Evolutionary conservation across 2,797 vertebrate genomes (phyloP).

Genomic region (Periparus ater): DNA sequence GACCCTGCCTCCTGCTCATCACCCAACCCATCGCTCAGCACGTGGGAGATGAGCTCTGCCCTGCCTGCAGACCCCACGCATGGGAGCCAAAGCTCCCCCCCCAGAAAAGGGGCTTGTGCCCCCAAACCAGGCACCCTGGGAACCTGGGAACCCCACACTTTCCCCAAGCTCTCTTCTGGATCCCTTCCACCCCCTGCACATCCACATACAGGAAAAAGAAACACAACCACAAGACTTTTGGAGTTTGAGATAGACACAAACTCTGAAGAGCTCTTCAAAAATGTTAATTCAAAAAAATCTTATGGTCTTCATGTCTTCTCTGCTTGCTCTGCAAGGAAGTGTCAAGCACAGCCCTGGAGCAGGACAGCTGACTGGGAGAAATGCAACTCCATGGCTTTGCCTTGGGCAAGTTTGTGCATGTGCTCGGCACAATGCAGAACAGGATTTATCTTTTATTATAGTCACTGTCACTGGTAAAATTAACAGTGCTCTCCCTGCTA

Average conservation of each 20-base stretch:
- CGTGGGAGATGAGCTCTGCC: neutral
- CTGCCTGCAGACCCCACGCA: rapidly evolving
- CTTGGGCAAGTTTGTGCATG: conserved; percentile 9
- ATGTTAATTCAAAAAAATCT: neutral
- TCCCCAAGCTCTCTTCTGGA: neutral
- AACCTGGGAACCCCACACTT: rapidly evolving
- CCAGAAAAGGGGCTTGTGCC: neutral
- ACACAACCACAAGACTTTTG: neutral
- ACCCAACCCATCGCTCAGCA: neutral
- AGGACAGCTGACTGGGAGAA: conserved; percentile 26
- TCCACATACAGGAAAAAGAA: neutral
- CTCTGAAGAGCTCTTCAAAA: neutral
- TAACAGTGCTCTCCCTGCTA: conserved; percentile 49
- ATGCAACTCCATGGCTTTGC: conserved; percentile 23
- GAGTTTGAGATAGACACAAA: neutral
- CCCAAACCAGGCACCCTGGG: neutral
- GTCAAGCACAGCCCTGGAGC: neutral
- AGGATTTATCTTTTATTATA: neutral
- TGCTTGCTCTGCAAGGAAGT: neutral
- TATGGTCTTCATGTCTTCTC: rapidly evolving
- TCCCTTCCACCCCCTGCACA: rapidly evolving
- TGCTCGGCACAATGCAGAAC: neutral
- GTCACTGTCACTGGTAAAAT: neutral
- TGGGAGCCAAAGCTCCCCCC: neutral
- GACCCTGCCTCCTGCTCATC: neutral